Evolutionary conservation across 2,113 vertebrate species (phyloP).

Genomic region (Tinamus guttatus): DNA sequence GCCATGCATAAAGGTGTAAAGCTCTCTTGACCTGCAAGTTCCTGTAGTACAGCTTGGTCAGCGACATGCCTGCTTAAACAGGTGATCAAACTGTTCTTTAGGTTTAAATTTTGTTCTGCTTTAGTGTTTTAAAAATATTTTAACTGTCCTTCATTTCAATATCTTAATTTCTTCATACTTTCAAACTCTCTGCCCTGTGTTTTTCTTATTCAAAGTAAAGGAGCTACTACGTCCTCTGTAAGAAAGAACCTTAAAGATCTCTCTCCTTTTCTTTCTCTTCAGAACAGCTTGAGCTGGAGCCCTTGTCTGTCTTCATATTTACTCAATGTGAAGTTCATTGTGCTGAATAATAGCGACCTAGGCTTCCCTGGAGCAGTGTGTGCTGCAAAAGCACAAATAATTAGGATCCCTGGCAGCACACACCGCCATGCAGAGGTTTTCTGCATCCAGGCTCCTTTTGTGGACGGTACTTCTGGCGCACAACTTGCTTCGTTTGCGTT

Average conservation of each 20-base stretch:
- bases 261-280: background rate
- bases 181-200: background rate
- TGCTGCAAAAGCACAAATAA: background rate
- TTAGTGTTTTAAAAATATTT: background rate
- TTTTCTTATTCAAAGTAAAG: background rate
- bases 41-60: background rate
- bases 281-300: background rate
- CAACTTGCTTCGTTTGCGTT: fast-evolving
- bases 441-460: background rate
- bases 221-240: background rate
- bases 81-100: too few species aligned
- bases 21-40: background rate
- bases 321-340: background rate
- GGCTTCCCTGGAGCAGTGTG: background rate
- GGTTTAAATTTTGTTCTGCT: background rate
- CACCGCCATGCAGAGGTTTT: background rate
- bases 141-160: background rate
- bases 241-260: background rate
- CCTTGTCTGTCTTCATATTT: background rate
- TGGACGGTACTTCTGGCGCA: background rate
- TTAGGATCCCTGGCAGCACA: background rate
- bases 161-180: background rate
- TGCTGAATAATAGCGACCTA: background rate
- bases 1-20: fast-evolving
- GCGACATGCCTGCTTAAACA: background rate